A percentile compares a stretch with the other conserved stretches of the same genome.
These are phyloP conservation scores for Dendrolimus punctatus DNA, from an alignment of 1,140 invertebrate genomes.

Conservation along the genomic window DNA sequence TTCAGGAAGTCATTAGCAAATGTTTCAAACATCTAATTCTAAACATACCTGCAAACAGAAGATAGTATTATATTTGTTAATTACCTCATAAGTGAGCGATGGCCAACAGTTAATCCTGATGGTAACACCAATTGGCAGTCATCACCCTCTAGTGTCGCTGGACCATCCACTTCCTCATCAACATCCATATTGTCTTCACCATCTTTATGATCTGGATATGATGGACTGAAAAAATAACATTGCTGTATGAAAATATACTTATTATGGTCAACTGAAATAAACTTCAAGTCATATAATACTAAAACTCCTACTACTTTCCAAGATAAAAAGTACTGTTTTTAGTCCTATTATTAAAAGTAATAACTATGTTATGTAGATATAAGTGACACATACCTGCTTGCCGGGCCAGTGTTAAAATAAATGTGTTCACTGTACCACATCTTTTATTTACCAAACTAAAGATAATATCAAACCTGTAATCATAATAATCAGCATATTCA, in stretches of 20 bases:
- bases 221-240: constrained; percentile 41
- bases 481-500: constrained; percentile 95
- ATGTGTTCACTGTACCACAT: no score
- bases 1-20: no score
- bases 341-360: no score
- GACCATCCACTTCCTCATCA: constrained; percentile 77
- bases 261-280: neutral
- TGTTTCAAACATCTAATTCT: no score
- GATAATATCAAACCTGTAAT: constrained; percentile 79
- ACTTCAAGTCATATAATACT: no score
- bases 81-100: constrained; percentile 86
- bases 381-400: no score
- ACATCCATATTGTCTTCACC: constrained; percentile 69
- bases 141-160: constrained; percentile 78
- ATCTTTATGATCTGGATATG: constrained; percentile 58
- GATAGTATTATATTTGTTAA: neutral
- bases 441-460: no score
- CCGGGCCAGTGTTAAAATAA: no score
- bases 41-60: no score
- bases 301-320: no score
- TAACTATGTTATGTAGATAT: no score
- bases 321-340: no score
- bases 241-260: constrained; percentile 2
- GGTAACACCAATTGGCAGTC: constrained; percentile 90
- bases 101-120: constrained; percentile 91